phyloP scores from a whole-genome alignment of 2,113 vertebrate species.

The Eubucco bourcierii region DNA sequence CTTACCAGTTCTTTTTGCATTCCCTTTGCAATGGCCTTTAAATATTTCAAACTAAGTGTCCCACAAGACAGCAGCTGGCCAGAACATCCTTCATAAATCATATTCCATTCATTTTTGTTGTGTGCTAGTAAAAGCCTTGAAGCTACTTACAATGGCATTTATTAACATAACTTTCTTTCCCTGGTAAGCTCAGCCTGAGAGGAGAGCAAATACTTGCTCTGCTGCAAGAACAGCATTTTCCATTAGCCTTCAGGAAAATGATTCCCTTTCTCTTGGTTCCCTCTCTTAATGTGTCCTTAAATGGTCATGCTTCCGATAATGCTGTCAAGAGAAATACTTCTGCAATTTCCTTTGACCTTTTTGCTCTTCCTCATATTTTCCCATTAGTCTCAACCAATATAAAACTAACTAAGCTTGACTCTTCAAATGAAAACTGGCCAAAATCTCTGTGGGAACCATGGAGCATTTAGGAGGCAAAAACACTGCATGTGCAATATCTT shows the following conservation, averaged over 20 bases:
- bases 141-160: background rate
- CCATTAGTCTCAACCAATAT: conserved; percentile 40
- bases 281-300: conserved; percentile 20
- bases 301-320: conserved; percentile 4
- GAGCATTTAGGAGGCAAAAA: background rate
- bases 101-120: background rate
- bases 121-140: background rate
- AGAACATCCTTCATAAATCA: background rate
- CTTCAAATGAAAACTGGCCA: background rate
- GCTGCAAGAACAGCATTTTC: background rate
- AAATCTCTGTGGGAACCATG: conserved; percentile 5
- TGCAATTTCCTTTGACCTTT: conserved; percentile 36
- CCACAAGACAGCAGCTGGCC: background rate
- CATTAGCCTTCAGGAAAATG: background rate
- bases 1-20: background rate
- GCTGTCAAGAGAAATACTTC: background rate
- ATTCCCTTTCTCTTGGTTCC: background rate
- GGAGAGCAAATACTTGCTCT: background rate
- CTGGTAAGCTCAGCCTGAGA: background rate
- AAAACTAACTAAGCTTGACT: conserved; percentile 55
- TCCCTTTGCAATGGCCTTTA: background rate
- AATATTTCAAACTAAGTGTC: background rate
- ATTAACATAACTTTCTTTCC: background rate
- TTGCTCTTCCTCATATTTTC: conserved; percentile 32
- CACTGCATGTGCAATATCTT: background rate